These are phyloP conservation scores for Deroplatys truncata DNA, from an alignment of 2,888 invertebrate genomes.

Conservation along the genomic window DNA sequence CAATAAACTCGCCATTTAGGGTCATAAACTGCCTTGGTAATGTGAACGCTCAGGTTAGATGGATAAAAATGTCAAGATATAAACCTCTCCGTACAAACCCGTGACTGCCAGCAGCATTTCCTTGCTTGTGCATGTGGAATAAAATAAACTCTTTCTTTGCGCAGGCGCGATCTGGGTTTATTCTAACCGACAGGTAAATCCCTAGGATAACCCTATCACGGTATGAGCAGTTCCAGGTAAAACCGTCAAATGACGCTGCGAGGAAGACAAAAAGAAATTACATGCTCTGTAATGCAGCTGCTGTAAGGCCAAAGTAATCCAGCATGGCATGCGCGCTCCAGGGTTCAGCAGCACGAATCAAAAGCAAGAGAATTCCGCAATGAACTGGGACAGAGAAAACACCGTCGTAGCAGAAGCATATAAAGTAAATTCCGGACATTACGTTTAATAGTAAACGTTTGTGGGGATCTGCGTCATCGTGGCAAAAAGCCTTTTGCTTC, in stretches of 20 bases:
- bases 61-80: no score
- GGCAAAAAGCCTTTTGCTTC: neutral
- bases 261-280: neutral
- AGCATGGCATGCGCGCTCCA: neutral
- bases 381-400: no score
- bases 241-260: neutral
- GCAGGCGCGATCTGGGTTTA: neutral
- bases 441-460: neutral
- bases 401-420: no score
- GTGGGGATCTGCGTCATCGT: neutral
- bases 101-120: neutral
- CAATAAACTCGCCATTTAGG: no score
- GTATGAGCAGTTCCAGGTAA: neutral
- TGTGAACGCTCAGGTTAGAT: no score
- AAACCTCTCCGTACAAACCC: no score
- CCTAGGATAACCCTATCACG: neutral
- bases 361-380: no score
- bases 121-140: neutral
- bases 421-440: neutral
- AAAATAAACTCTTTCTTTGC: neutral
- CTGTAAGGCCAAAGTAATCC: neutral
- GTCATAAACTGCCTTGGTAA: no score
- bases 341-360: neutral
- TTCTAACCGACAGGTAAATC: no score
- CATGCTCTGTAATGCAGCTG: neutral